Evolutionary conservation across 2,113 vertebrate species (phyloP).

Genomic region (Peucedramus taeniatus): DNA sequence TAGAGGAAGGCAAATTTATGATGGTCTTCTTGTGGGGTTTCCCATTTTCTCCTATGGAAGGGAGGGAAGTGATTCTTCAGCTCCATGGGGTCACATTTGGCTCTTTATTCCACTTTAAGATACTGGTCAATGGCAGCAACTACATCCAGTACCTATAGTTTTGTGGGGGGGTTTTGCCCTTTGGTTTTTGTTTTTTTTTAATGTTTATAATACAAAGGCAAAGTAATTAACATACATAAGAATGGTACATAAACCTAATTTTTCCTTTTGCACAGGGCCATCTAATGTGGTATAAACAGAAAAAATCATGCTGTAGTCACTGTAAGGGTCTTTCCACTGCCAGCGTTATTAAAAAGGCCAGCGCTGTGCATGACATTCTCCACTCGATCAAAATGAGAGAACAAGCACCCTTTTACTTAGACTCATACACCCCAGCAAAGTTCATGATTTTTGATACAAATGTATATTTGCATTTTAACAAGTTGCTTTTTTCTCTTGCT

Average conservation of each 20-base stretch:
- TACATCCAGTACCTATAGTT: not conserved
- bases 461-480: not conserved
- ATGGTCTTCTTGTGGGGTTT: not conserved
- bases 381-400: not conserved
- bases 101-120: not conserved
- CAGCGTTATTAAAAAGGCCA: not conserved
- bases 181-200: not conserved
- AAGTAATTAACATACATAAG: not conserved
- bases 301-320: not conserved
- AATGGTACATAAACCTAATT: not conserved
- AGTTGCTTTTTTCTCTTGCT: not conserved
- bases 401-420: not conserved
- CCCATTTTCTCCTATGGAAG: not conserved
- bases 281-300: not conserved
- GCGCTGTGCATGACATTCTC: not conserved
- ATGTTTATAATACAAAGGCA: not conserved
- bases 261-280: not conserved
- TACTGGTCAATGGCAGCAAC: not conserved
- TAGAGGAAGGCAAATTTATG: not conserved
- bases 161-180: accelerated
- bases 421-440: not conserved
- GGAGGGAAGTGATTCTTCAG: not conserved
- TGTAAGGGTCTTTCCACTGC: not conserved
- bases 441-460: not conserved
- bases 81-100: not conserved